Evolutionary conservation across 2,113 vertebrate genomes (phyloP).

Genomic region (Nerophis lumbriciformis): DNA sequence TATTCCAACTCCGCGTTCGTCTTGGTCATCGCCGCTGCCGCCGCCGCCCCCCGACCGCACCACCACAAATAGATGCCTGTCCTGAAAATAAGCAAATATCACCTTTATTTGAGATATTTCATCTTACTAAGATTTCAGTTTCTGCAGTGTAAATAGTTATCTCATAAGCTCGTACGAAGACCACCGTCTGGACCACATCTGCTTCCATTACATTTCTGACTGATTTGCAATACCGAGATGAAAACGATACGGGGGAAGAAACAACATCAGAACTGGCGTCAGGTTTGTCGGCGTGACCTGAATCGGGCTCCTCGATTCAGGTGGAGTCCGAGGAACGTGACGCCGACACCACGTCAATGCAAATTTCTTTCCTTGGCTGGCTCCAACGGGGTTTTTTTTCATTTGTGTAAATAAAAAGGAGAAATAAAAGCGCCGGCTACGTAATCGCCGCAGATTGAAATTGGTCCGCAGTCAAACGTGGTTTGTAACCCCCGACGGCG

Average conservation of each 20-base stretch:
- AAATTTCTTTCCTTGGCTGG: conserved; percentile 5
- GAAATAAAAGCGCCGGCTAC: conserved; percentile 6
- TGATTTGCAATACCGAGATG: background rate
- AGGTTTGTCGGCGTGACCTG: background rate
- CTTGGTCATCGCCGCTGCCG: no score
- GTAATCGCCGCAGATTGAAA: conserved; percentile 4
- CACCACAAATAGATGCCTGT: no score
- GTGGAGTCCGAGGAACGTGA: background rate
- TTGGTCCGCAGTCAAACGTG: conserved; percentile 1
- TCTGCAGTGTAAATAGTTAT: background rate
- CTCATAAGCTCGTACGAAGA: background rate
- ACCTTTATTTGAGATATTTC: no score
- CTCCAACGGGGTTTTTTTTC: background rate
- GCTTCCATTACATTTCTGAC: background rate
- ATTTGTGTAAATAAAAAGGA: conserved; percentile 11
- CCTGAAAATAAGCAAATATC: no score
- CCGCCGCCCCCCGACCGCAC: no score
- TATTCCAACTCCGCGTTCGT: no score
- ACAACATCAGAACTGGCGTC: background rate
- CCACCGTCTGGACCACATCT: background rate
- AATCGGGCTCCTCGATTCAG: background rate
- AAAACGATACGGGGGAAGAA: background rate
- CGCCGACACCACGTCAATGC: background rate
- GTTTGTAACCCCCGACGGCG: background rate
- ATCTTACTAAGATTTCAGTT: no score